Evolutionary conservation across 1,140 invertebrate genomes (phyloP).

Genomic region (Ylistrum balloti): DNA sequence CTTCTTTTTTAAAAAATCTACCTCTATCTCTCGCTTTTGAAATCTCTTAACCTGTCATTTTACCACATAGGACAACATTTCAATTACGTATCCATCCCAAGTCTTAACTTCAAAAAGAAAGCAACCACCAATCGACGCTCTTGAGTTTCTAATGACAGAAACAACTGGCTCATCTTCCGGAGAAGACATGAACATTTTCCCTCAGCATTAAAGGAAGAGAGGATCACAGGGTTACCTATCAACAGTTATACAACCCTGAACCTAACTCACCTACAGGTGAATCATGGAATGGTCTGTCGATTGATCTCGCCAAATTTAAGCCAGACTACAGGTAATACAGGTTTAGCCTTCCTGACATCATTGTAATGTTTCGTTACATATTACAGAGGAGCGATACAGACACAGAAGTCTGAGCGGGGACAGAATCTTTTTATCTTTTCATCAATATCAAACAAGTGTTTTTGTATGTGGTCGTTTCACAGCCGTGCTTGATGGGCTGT

Average conservation of each 20-base stretch:
- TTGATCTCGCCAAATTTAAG: background rate
- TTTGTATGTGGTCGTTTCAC: slow-evolving; percentile 10
- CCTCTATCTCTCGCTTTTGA: slow-evolving; percentile 7
- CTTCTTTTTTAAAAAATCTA: background rate
- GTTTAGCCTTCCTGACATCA: background rate
- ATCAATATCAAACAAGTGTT: slow-evolving; percentile 40
- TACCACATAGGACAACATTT: background rate
- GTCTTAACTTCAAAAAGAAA: background rate
- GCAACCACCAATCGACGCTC: background rate
- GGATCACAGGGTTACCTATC: background rate
- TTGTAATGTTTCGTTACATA: background rate
- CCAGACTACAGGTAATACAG: background rate
- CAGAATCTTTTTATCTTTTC: slow-evolving; percentile 9
- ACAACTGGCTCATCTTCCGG: background rate
- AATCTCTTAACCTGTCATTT: background rate
- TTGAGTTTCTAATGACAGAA: background rate
- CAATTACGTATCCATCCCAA: slow-evolving; percentile 11
- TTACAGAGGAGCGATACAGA: background rate
- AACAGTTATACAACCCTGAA: background rate
- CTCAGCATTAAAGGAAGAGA: background rate
- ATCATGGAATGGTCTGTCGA: background rate
- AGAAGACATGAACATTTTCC: slow-evolving; percentile 7
- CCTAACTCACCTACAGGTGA: background rate
- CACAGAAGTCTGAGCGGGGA: background rate
- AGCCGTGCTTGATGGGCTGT: background rate